Percentiles rank a stretch among this genome's conserved stretches.
Evolutionary conservation across 2,797 vertebrate species (phyloP).

Genomic region (Argyrosomus regius): DNA sequence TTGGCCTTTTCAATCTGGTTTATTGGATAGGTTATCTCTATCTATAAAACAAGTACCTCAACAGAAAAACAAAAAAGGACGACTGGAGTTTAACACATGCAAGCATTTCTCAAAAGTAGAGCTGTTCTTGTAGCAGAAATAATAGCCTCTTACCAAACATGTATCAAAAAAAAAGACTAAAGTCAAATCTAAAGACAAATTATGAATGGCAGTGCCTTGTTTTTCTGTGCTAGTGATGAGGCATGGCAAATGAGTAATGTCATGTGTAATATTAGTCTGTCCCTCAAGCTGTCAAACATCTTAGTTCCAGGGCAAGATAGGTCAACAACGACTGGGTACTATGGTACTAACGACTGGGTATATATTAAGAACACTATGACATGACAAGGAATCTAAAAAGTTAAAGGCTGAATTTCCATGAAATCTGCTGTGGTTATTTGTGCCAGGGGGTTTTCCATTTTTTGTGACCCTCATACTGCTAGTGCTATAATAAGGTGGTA

Average conservation of each 20-base stretch:
- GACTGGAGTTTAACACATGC: constrained; percentile 52
- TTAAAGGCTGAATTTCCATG: not conserved
- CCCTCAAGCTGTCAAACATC: not conserved
- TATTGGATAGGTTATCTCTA: constrained; percentile 98
- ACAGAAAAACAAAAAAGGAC: not conserved
- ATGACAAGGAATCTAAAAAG: constrained; percentile 1
- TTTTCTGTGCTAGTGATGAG: not conserved
- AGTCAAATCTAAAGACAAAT: not conserved
- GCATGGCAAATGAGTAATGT: not conserved
- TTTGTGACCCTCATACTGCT: not conserved
- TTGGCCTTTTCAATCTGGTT: constrained; percentile 96
- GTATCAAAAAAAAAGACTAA: not conserved
- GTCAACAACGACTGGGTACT: not conserved
- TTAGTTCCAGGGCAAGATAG: not conserved
- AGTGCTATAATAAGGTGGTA: not conserved
- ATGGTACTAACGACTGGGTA: not conserved
- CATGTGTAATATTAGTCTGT: too few species aligned
- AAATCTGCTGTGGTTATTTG: not conserved
- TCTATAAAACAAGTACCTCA: constrained; percentile 82
- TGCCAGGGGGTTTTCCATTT: not conserved
- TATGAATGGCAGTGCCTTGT: constrained; percentile 25
- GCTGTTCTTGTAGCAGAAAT: constrained; percentile 28
- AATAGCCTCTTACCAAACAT: constrained; percentile 2
- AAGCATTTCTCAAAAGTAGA: constrained; percentile 40
- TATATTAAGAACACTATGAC: not conserved